phyloP scores from a whole-genome alignment of 2,797 vertebrate species.

The Pangasius macronema region DNA sequence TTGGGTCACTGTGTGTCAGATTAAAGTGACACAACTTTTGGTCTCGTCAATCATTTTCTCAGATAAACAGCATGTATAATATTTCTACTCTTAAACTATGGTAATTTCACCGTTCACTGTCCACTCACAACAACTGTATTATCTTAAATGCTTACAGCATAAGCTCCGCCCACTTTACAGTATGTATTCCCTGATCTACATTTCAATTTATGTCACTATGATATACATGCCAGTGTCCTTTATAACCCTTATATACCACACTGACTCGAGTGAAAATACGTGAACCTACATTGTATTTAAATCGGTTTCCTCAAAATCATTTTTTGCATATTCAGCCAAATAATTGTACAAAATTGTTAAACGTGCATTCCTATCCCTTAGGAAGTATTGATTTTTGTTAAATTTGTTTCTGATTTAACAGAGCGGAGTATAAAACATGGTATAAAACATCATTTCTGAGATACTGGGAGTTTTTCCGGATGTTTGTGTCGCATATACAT shows the following conservation, averaged over 20 bases:
- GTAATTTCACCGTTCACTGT: background rate
- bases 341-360: background rate
- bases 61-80: background rate
- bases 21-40: background rate
- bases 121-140: background rate
- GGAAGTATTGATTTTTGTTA: background rate
- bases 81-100: background rate
- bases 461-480: background rate
- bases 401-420: background rate
- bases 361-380: background rate
- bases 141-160: background rate
- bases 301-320: background rate
- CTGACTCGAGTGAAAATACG: background rate
- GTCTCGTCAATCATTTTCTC: background rate
- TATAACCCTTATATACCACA: background rate
- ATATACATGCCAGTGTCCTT: background rate
- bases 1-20: constrained; percentile 3
- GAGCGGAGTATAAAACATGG: background rate
- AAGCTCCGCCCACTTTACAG: background rate
- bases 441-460: background rate
- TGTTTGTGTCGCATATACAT: background rate
- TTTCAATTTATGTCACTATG: background rate
- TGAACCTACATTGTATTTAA: background rate
- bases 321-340: background rate
- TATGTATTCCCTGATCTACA: background rate